Evolutionary conservation across 92 coral and sea anemone species (phyloP), one percentile per base, ranked within the genome.

Genomic region (Zoanthus solanderi): DNA sequence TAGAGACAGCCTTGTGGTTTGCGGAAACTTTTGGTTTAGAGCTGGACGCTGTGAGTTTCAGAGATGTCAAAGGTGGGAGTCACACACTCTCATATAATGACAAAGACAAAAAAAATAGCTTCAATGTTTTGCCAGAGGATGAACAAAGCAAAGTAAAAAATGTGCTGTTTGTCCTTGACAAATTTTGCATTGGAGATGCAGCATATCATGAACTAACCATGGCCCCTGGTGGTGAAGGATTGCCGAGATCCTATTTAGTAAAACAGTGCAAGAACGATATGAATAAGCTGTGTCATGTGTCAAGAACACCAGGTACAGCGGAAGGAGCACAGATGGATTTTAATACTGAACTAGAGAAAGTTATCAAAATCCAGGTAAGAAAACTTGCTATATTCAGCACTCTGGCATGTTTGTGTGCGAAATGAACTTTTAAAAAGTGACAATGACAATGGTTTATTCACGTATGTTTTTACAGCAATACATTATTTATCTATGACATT

Each of bases 1-100:
- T 91, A 30, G 94, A 93, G 83, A 91, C 86, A 82, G 92, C 91
- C 60, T 83, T 93, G 83, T 91, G 94, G 96, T 93, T 91, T 84
- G 94, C 92, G 11, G 77, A 93, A 50, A 88, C 96, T 29, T 91
- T 68, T 67, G 94, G 96, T 31, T 80, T 89, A 65, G 29, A 75
- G 44, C 89, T 93, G 84, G 89, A 75, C 15, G 54, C 89, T 15
- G 67, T 75, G 31, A 78, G 71, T 34, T 84, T 83, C 76, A 34
- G 73, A 47, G 95, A 90, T 67, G 83, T 34, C 53, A 61, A 57
- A 44, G 93, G 93, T 78, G 68, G 50, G 63, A 47, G 63, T 83
- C 87, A 85, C 57, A 83, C 87, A 63, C 74, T 90, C 58, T 63
- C 85, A 79, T 90, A 78, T 74, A 57, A 79, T 63, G 68, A 44